Conservation (phyloP, 2,797 vertebrate species). For the Petrocephalus sullivani region DNA sequence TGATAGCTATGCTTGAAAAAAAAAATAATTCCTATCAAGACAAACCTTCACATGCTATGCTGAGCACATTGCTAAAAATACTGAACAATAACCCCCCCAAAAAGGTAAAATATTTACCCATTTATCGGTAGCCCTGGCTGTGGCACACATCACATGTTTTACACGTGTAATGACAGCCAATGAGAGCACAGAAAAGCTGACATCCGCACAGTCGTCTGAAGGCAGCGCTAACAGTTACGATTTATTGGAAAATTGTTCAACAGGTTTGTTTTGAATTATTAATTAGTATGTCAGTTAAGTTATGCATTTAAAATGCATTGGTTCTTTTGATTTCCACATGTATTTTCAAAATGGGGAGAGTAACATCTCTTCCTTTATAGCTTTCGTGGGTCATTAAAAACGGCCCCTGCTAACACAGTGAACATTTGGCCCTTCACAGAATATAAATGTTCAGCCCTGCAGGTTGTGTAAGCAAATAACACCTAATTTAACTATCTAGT, state of each 20-base stretch:
- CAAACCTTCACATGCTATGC: background rate
- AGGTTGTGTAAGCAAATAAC: background rate
- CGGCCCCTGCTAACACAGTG: background rate
- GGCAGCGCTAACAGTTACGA: background rate
- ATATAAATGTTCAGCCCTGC: background rate
- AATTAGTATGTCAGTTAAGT: background rate
- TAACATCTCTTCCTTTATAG: background rate
- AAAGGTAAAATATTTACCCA: background rate
- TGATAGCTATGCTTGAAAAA: background rate
- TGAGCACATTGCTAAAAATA: background rate
- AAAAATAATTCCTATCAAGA: background rate
- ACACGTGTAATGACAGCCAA: background rate
- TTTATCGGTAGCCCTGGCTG: background rate
- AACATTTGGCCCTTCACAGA: background rate
- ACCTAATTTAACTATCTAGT: background rate
- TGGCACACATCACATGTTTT: background rate
- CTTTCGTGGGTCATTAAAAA: background rate
- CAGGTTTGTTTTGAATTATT: background rate
- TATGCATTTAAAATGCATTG: background rate
- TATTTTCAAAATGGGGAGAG: background rate
- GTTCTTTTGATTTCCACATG: background rate
- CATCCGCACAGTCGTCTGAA: background rate
- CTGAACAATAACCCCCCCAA: background rate
- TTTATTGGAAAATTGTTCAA: background rate
- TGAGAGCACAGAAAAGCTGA: background rate